These are phyloP conservation scores for Drosophila guanche DNA, from an alignment of 1,140 invertebrate genomes.

Conservation along the genomic window DNA sequence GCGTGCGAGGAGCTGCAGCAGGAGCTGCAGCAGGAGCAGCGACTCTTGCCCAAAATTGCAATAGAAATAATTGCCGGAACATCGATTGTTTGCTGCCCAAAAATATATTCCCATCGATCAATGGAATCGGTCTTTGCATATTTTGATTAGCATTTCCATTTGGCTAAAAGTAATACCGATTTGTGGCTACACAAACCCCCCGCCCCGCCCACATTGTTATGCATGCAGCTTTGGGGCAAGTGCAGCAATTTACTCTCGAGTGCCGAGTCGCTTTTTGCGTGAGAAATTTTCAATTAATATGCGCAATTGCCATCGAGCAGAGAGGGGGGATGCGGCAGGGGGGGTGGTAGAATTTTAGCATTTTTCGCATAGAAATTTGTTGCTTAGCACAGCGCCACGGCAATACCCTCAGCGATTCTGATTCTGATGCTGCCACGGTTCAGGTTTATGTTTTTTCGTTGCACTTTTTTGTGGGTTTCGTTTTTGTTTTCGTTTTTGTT, in stretches of 20 bases:
- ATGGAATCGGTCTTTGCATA: background rate
- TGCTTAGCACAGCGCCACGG: slow-evolving; percentile 13
- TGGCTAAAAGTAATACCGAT: slow-evolving; percentile 50
- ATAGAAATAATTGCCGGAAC: no score
- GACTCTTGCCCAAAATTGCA: no score
- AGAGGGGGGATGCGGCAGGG: background rate
- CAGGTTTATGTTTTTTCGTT: slow-evolving; percentile 47
- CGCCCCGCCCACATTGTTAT: slow-evolving; percentile 24
- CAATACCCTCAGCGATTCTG: slow-evolving; percentile 11
- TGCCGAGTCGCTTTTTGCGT: slow-evolving; percentile 50
- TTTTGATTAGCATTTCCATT: slow-evolving; percentile 61
- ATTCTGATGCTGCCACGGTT: slow-evolving; percentile 13
- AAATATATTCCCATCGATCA: background rate
- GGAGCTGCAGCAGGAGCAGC: no score
- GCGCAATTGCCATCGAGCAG: slow-evolving; percentile 59
- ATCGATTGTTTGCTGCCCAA: no score
- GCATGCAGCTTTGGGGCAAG: slow-evolving; percentile 25
- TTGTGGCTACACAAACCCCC: slow-evolving; percentile 8
- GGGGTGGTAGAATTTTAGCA: slow-evolving; percentile 53
- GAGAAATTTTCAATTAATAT: slow-evolving; percentile 79
- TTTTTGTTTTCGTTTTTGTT: no score
- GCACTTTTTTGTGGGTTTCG: background rate
- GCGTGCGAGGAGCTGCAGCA: no score
- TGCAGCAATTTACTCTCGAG: slow-evolving; percentile 24
- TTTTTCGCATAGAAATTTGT: slow-evolving; percentile 67